Percentiles rank a stretch among this genome's conserved stretches.
Conservation (phyloP, 2,888 invertebrate species). For the Ormyrus nitidulus region DNA sequence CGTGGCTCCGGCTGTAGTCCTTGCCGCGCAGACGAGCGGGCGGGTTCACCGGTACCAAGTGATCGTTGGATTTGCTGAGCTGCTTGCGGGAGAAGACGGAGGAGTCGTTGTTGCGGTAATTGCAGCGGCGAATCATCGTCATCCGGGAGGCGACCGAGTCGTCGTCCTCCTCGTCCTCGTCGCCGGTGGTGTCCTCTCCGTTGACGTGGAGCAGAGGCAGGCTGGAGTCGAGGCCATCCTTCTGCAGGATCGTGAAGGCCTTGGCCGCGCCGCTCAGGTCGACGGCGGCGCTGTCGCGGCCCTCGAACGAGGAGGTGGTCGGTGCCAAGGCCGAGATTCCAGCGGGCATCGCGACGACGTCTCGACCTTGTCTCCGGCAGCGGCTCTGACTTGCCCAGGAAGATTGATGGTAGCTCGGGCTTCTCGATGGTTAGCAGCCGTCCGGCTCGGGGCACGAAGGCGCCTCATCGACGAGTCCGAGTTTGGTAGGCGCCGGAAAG, state of each 20-base stretch:
- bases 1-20: constrained; percentile 66
- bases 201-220: constrained; percentile 68
- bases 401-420: constrained; percentile 22
- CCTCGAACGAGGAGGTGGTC: constrained; percentile 61
- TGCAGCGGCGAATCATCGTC: constrained; percentile 54
- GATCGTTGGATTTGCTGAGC: constrained; percentile 70
- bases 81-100: constrained; percentile 65
- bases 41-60: constrained; percentile 58
- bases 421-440: constrained; percentile 29
- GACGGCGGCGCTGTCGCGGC: constrained; percentile 44
- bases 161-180: constrained; percentile 41
- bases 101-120: constrained; percentile 58
- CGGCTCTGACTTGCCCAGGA: neutral
- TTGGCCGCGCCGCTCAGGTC: constrained; percentile 51
- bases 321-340: constrained; percentile 68
- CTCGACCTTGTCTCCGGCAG: constrained; percentile 22
- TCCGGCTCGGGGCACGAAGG: constrained; percentile 41
- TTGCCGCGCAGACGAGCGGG: constrained; percentile 67
- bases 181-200: constrained; percentile 56
- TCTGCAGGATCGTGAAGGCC: constrained; percentile 70
- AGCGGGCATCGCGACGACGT: constrained; percentile 64
- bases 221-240: constrained; percentile 66
- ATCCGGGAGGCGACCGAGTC: constrained; percentile 57
- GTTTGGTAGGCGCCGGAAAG: neutral
- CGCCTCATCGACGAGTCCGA: constrained; percentile 54